Base-by-base conservation (phyloP, 2,113 vertebrate species). In the Odontophorus gujanensis region DNA sequence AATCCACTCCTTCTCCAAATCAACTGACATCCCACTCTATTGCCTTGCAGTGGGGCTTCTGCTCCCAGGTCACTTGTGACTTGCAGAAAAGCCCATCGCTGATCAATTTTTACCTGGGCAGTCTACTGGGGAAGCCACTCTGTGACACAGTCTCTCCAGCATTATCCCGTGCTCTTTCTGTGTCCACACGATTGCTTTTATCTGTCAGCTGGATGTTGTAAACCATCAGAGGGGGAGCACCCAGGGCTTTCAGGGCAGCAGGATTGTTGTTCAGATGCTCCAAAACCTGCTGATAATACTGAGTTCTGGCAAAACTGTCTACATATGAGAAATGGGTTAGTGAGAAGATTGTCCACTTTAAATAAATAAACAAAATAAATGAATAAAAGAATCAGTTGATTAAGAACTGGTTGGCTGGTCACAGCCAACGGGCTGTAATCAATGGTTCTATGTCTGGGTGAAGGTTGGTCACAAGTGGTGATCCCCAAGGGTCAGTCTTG, bases 191-290 rank as follows among this genome's bases (percentile, higher is more conserved):
- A 87, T 98, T 99, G 78, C 97, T 81, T 75, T 86, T 85, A 95
- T 99, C 98, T 0, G 66, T 97, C 91, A 99, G 97, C 7, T 47
- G 97, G 85, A 99, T 98, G 95, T 97, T 97, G 96, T 98, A 97
- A 62, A 98, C 97, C 30, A 96, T 98, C 17, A 99, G 96, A 1
- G 98, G 98, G 1, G 98, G 97, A 0, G 98, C 98, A 11, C 98
- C 98, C 62, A 99, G 97, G 12, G 95, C 97, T 32, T 98, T 98
- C 96, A 98, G 96, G n/a, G 98, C 98, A 48, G 85, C 10, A 0
- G 98, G 74, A 84, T 88, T 97, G 36, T 81, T 82, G 6, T 97
- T 96, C 85, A 99, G 88, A 32, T 98, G 95, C 90, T 98, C 96
- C 76, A 99, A 13, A 18, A 97, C 98, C 82, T 96, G 69, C 61